These are phyloP conservation scores for Probaryconus sp. DNA, from an alignment of 1,140 invertebrate species.

Conservation along the genomic window DNA sequence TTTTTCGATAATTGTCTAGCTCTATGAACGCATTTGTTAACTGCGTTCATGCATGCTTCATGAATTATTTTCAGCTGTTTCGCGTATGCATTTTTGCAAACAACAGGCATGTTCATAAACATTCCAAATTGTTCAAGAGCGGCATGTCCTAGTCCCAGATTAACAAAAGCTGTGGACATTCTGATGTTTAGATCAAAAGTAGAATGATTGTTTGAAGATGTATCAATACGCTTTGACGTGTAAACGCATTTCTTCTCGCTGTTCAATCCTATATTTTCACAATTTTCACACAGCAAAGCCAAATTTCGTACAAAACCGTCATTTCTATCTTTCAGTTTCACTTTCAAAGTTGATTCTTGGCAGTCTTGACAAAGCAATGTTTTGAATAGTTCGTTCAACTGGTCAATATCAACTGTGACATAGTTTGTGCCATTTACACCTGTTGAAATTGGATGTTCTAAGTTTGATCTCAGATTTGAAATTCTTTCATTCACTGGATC, in stretches of 20 bases:
- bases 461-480: conserved; percentile 8
- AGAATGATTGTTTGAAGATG: conserved; percentile 12
- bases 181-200: conserved; percentile 12
- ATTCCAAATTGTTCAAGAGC: conserved; percentile 18
- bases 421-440: not conserved
- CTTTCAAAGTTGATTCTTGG: conserved; percentile 11
- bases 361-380: conserved; percentile 9
- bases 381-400: conserved; percentile 26
- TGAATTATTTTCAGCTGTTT: no score
- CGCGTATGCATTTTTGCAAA: not conserved
- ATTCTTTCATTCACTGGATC: conserved; percentile 19
- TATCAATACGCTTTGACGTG: conserved; percentile 17
- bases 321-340: not conserved
- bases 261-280: conserved; percentile 4
- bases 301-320: conserved; percentile 12
- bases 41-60: not conserved
- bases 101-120: not conserved
- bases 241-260: conserved; percentile 6
- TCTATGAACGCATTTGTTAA: not conserved
- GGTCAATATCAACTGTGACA: conserved; percentile 23
- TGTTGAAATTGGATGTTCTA: not conserved
- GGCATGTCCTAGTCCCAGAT: conserved; percentile 15
- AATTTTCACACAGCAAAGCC: conserved; percentile 5
- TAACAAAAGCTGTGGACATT: conserved; percentile 9
- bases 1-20: conserved; percentile 3